phyloP scores from a whole-genome alignment of 2,797 vertebrate species.

The Sylvia borin region DNA sequence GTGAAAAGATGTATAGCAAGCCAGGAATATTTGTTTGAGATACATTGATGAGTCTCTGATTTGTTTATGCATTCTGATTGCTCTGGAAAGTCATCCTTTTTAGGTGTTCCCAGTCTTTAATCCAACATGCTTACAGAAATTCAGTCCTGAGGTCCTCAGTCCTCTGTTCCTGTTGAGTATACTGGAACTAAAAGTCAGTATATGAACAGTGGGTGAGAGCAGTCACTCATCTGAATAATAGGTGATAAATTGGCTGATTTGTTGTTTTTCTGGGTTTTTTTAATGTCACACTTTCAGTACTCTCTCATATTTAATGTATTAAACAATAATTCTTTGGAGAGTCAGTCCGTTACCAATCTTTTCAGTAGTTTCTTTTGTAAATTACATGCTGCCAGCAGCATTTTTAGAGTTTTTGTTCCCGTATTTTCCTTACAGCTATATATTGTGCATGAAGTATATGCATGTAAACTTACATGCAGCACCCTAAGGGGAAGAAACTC shows the following conservation, averaged over 20 bases:
- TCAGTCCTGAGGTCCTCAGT: background rate
- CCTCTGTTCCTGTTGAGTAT: background rate
- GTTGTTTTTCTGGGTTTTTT: background rate
- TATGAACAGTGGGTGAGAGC: background rate
- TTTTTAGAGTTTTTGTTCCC: background rate
- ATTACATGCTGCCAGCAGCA: background rate
- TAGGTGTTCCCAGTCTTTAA: background rate
- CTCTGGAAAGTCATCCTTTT: background rate
- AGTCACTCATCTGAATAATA: background rate
- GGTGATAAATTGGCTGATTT: background rate
- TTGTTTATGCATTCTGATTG: background rate
- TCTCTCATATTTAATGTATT: background rate
- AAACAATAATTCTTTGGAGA: background rate
- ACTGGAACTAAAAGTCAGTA: background rate
- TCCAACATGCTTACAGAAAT: background rate
- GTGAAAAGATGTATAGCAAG: background rate
- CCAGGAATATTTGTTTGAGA: background rate
- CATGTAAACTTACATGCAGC: background rate
- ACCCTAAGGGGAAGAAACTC: background rate
- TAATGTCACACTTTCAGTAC: background rate
- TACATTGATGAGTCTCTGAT: background rate
- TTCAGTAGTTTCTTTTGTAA: background rate
- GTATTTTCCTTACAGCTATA: background rate
- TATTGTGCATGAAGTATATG: background rate
- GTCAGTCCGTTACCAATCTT: background rate